phyloP scores from a whole-genome alignment of 2,797 vertebrate genomes.

The Yasuhikotakia modesta region DNA sequence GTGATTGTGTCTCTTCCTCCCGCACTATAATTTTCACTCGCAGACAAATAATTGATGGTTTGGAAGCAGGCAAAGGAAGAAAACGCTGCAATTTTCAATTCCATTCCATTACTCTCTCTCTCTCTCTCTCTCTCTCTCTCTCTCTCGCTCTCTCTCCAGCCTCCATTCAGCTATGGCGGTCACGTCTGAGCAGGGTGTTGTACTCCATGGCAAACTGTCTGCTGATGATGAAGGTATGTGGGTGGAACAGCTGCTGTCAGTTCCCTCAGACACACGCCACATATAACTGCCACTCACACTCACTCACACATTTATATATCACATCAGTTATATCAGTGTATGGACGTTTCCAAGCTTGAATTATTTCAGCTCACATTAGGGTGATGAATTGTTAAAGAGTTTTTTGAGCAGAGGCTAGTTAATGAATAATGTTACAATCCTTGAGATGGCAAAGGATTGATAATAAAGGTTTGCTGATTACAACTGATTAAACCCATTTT shows the following conservation, averaged over 20 bases:
- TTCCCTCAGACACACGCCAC: background rate
- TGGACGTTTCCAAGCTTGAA: background rate
- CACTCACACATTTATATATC: background rate
- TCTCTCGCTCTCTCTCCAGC: slow-evolving; percentile 78
- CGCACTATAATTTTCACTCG: slow-evolving; percentile 58
- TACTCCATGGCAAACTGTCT: slow-evolving; percentile 99
- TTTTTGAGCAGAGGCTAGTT: too few species aligned
- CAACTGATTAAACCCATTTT: background rate
- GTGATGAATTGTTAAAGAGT: background rate
- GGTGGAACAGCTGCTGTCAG: slow-evolving; percentile 51
- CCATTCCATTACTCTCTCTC: slow-evolving; percentile 44
- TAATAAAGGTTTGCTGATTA: background rate
- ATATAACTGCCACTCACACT: background rate
- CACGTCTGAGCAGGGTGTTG: slow-evolving; percentile 94
- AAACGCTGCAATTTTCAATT: slow-evolving; percentile 61
- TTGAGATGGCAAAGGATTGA: background rate
- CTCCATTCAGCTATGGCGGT: slow-evolving; percentile 94
- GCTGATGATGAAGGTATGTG: slow-evolving; percentile 97
- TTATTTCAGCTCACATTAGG: background rate
- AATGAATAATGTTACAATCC: background rate
- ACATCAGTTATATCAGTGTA: background rate
- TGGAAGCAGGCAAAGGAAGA: slow-evolving; percentile 55
- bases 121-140: slow-evolving; percentile 5
- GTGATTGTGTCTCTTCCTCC: slow-evolving; percentile 71
- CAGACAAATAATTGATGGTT: slow-evolving; percentile 81